These are phyloP conservation scores for Drosophila subquinaria DNA, from an alignment of 2,888 invertebrate genomes.

Conservation along the genomic window DNA sequence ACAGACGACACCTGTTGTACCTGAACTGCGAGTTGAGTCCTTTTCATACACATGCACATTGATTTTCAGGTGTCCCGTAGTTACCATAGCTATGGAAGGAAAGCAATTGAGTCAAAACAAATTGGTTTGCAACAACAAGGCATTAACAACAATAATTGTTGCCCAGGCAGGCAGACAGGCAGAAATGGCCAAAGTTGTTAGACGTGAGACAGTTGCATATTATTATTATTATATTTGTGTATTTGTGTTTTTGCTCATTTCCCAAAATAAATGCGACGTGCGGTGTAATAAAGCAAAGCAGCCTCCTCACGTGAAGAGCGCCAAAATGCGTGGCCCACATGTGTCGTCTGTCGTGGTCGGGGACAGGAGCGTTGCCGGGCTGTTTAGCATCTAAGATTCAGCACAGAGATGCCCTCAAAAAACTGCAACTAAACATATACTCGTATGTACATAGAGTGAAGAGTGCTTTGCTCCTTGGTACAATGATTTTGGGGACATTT, in stretches of 20 bases:
- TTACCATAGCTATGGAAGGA: conserved; percentile 66
- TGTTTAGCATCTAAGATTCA: conserved; percentile 30
- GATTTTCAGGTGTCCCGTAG: conserved; percentile 18
- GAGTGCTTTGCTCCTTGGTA: conserved; percentile 41
- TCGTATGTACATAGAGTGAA: conserved; percentile 6
- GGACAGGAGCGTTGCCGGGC: conserved; percentile 13
- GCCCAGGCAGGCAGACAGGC: conserved; percentile 9
- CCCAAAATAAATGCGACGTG: conserved; percentile 79
- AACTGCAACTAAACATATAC: conserved; percentile 9
- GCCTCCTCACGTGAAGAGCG: conserved; percentile 39
- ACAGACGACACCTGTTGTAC: conserved; percentile 63
- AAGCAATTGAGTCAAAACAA: conserved; percentile 63
- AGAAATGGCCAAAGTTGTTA: conserved; percentile 27
- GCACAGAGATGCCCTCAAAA: conserved; percentile 32
- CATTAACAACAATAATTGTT: conserved; percentile 2
- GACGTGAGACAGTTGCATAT: conserved; percentile 36
- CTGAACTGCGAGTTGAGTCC: background rate
- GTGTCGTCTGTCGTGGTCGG: conserved; percentile 36
- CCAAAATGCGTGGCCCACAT: conserved; percentile 61
- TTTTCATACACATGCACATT: background rate
- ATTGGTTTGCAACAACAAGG: conserved; percentile 14
- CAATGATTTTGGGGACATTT: conserved; percentile 52
- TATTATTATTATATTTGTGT: conserved; percentile 17
- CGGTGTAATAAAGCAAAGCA: conserved; percentile 14
- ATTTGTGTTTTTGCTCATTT: conserved; percentile 81